phyloP scores from a whole-genome alignment of 2,113 vertebrate genomes.

The Mobula birostris region DNA sequence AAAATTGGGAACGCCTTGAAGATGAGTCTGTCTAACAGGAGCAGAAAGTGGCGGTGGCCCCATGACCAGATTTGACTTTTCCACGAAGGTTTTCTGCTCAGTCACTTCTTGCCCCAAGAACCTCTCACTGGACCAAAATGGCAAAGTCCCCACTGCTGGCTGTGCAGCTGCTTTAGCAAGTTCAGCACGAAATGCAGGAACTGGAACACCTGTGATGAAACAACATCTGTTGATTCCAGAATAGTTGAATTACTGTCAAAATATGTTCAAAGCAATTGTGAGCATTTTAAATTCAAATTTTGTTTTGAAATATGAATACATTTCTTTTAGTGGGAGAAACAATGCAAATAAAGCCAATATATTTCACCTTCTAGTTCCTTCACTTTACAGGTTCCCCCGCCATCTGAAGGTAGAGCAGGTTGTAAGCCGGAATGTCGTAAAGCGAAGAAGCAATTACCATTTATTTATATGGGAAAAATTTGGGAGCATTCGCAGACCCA shows the following conservation, averaged over 20 bases:
- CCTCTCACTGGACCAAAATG: constrained; percentile 67
- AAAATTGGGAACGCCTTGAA: constrained; percentile 56
- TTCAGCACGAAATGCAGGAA: constrained; percentile 59
- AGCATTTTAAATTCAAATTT: neutral
- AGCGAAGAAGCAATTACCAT: too few relatives aligned
- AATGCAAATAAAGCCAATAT: neutral
- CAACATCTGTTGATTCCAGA: neutral
- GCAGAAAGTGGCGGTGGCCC: constrained; percentile 53
- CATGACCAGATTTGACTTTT: constrained; percentile 57
- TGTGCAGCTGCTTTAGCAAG: constrained; percentile 44
- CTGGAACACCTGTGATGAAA: neutral
- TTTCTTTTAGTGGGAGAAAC: too few relatives aligned
- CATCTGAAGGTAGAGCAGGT: too few relatives aligned
- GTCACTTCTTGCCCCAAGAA: constrained; percentile 46
- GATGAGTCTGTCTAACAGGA: constrained; percentile 57
- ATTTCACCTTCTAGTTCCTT: neutral
- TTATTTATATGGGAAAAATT: too few relatives aligned
- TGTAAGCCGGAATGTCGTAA: too few relatives aligned
- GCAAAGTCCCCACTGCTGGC: constrained; percentile 58
- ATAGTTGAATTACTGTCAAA: neutral
- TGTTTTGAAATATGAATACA: neutral
- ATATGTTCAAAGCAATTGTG: neutral
- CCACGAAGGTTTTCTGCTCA: constrained; percentile 52
- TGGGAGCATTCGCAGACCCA: too few relatives aligned
- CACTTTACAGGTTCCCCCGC: neutral